Evolutionary conservation across 2,113 vertebrate species (phyloP).

Genomic region (Holacanthus passer): DNA sequence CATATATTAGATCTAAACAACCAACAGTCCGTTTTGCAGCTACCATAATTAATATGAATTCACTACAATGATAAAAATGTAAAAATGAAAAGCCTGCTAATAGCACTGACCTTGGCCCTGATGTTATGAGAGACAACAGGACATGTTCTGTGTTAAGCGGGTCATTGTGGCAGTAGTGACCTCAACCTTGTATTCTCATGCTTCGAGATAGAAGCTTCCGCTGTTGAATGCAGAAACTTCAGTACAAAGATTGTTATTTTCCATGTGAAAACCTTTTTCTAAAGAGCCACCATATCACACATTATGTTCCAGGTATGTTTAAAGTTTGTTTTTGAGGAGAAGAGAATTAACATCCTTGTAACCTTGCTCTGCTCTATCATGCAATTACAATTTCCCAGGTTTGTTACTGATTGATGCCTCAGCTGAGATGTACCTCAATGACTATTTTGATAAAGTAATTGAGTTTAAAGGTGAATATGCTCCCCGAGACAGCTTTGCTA

Average conservation of each 20-base stretch:
- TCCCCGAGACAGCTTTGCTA: conserved; percentile 14
- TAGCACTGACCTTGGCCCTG: neutral
- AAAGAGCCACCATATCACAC: neutral
- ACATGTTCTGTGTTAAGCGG: neutral
- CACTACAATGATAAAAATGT: neutral
- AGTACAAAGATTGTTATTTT: neutral
- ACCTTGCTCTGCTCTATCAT: conserved; percentile 20
- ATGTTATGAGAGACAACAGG: neutral
- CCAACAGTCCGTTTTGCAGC: neutral
- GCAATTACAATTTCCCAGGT: conserved; percentile 34
- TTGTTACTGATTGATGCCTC: conserved; percentile 31
- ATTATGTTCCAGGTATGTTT: neutral
- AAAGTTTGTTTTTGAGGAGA: conserved; percentile 16
- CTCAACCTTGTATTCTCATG: neutral
- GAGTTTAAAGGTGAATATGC: conserved; percentile 69
- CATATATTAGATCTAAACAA: too few species aligned
- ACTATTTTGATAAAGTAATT: conserved; percentile 61
- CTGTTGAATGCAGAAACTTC: neutral
- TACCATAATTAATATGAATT: neutral
- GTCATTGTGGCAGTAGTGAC: rapidly evolving
- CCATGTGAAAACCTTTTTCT: neutral
- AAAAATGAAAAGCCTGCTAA: neutral
- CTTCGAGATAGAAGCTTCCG: neutral
- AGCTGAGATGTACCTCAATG: conserved; percentile 11
- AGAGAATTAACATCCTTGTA: conserved; percentile 26